Conservation (phyloP, 2,888 invertebrate species). For the Patella ulyssiponensis region DNA sequence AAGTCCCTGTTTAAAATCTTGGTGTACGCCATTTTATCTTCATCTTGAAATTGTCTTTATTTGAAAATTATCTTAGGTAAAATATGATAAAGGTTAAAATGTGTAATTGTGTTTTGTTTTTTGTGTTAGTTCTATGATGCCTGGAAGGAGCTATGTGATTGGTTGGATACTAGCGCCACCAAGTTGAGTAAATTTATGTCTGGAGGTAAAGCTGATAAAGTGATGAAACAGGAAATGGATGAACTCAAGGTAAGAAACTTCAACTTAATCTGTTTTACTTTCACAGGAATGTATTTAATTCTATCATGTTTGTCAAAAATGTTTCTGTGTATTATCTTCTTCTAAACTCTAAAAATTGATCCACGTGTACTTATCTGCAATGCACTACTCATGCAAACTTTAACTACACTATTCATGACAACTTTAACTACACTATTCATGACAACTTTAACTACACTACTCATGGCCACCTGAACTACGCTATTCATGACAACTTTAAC, state of each 20-base stretch:
- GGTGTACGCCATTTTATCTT: not conserved
- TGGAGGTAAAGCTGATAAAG: constrained; percentile 51
- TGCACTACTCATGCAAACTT: too few species aligned
- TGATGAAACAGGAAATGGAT: constrained; percentile 67
- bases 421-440: too few species aligned
- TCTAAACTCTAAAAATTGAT: too few species aligned
- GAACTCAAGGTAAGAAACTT: constrained; percentile 65
- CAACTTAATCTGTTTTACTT: too few species aligned
- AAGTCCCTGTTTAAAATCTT: not conserved
- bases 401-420: too few species aligned
- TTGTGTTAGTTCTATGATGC: constrained; percentile 68
- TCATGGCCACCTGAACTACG: too few species aligned
- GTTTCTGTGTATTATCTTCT: too few species aligned
- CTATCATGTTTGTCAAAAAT: too few species aligned
- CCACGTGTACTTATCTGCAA: too few species aligned
- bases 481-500: too few species aligned
- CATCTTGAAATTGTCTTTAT: not conserved
- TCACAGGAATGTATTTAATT: too few species aligned
- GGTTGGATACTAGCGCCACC: constrained; percentile 67
- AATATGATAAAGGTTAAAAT: not conserved
- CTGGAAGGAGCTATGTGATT: constrained; percentile 68
- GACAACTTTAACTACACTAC: too few species aligned
- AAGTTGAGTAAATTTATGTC: constrained; percentile 55
- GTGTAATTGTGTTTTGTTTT: constrained; percentile 6
- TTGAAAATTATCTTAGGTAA: not conserved